These are phyloP conservation scores for Tinea trinotella DNA, from an alignment of 2,888 invertebrate genomes.

Conservation along the genomic window DNA sequence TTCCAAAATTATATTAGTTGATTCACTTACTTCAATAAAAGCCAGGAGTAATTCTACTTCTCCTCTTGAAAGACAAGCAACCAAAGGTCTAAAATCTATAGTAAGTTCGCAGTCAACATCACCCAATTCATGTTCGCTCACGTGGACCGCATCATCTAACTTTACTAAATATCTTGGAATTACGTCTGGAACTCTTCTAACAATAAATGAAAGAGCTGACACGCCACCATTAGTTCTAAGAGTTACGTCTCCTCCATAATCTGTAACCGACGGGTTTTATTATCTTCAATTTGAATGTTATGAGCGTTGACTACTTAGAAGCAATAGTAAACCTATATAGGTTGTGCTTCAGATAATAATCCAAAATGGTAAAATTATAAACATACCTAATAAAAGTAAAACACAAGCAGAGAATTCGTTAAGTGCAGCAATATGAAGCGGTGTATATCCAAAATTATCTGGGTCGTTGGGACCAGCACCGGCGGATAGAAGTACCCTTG, in stretches of 20 bases:
- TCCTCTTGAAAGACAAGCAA: conserved; percentile 74
- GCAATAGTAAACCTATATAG: too few relatives aligned
- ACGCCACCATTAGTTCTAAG: conserved; percentile 85
- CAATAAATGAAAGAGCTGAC: conserved; percentile 85
- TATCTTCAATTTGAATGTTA: background rate
- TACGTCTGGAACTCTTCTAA: conserved; percentile 87
- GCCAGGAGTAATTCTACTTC: conserved; percentile 80
- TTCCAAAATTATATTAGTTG: background rate
- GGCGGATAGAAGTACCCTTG: conserved; percentile 74
- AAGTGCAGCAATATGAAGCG: conserved; percentile 85
- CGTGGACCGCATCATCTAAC: conserved; percentile 81
- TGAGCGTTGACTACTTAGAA: too few relatives aligned
- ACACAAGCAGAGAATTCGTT: conserved; percentile 87
- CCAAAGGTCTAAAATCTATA: conserved; percentile 70
- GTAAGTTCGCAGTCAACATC: conserved; percentile 89
- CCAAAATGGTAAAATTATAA: background rate
- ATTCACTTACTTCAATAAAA: conserved; percentile 73
- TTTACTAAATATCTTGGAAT: conserved; percentile 79
- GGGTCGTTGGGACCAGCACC: conserved; percentile 83
- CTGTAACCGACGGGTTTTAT: conserved; percentile 39
- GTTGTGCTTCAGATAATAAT: background rate
- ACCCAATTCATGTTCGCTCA: conserved; percentile 87
- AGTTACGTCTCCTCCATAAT: conserved; percentile 87
- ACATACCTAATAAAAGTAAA: conserved; percentile 74
- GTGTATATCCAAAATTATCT: conserved; percentile 88